Conservation (phyloP, 2,113 vertebrate species). For the Ivindomyrus marchei region DNA sequence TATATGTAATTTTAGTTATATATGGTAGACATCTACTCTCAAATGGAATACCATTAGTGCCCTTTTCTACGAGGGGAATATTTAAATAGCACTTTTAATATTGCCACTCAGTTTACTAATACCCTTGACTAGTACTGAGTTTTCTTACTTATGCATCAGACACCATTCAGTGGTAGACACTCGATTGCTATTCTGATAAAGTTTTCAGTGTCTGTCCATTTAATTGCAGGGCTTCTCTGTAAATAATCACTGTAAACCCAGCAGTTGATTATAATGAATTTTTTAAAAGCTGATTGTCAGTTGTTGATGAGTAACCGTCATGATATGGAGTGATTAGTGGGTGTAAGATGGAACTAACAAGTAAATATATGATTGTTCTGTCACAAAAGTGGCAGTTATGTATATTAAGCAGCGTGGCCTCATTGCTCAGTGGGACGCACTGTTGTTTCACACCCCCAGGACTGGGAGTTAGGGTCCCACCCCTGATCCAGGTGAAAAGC, state of each 20-base stretch:
- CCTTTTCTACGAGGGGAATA: neutral
- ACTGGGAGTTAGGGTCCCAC: neutral
- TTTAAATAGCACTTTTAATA: neutral
- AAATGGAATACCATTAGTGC: slow-evolving; percentile 33
- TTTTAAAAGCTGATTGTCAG: neutral
- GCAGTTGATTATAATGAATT: neutral
- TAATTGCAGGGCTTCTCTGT: neutral
- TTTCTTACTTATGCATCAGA: neutral
- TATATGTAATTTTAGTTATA: slow-evolving; percentile 53
- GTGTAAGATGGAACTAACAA: neutral
- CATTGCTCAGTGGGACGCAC: neutral
- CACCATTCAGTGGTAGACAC: neutral
- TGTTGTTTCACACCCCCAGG: neutral
- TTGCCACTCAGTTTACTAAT: neutral
- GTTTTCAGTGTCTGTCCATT: neutral
- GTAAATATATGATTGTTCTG: neutral
- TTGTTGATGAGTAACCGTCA: neutral
- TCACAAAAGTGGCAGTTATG: neutral
- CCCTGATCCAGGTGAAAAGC: neutral
- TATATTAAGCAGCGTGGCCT: neutral
- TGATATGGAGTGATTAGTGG: neutral
- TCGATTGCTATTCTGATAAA: neutral
- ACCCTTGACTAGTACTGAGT: neutral
- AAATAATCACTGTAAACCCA: neutral
- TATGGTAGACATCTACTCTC: slow-evolving; percentile 39